Base-by-base conservation (phyloP, 2,113 vertebrate genomes). In the Phycodurus eques region DNA sequence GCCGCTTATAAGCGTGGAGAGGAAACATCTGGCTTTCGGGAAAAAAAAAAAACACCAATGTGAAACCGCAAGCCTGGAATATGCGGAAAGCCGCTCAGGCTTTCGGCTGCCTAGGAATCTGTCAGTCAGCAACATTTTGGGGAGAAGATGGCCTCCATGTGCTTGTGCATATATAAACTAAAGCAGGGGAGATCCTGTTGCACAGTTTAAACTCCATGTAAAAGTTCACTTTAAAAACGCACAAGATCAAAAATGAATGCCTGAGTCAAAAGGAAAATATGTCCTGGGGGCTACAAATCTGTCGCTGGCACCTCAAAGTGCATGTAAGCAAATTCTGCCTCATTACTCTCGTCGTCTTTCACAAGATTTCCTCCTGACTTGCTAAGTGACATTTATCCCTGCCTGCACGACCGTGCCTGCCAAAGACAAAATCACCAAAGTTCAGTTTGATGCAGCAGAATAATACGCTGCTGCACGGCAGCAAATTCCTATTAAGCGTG, bases 81-180 rank as follows among this genome's bases (percentile, higher is more conserved):
- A 85, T 86, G 85, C 80, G 62, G 59, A 75, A 74, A 87, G 75
- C 80, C 80, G 78, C 83, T 86, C 79, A 73, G 86, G 81, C 82
- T 85, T 85, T 75, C 76, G 82, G 83, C 82, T 83, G 87, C 83
- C 74, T 71, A 86, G 87, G 90, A 91, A 91, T 91, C 88, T 68
- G 80, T 80, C 82, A 81, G 90, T 91, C 90, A 90, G 90, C 90
- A 91, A 84, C 82, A 89, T 83, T 89, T 86, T 73, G 64, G 74
- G 81, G 77, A 74, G 51, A 68, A 75, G 76, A 78, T 84, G 62
- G 64, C 69, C 70, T 79, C 80, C 82, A 82, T 78, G 84, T 83
- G 80, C 80, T 88, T 62, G 2, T 20, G 62, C 60, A 54, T 54
- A 72, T 75, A 72, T 17, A 42, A 49, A 68, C 71, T 65, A 59